Evolutionary conservation across 2,113 vertebrate genomes (phyloP), one percentile per base, ranked within the genome.

Genomic region (Eptesicus fuscus): DNA sequence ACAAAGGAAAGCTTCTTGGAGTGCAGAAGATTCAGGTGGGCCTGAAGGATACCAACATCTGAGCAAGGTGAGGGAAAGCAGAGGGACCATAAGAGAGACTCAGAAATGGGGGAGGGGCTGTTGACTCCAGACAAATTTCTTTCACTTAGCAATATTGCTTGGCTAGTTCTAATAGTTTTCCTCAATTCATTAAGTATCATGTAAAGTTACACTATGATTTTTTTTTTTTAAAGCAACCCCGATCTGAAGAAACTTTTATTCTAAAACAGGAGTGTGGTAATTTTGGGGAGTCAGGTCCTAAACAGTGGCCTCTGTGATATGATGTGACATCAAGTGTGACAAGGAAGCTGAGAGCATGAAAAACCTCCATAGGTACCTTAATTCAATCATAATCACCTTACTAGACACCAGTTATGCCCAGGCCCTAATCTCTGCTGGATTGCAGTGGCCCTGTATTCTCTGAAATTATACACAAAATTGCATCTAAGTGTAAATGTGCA

Each of bases 61-160:
- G 2, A 61, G 23, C 12, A 9, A 8, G 20, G 30, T 4, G 5
- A 51, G 23, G 10, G n/a, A 11, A 91, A 49, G 10, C 1, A 53
- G 59, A 49, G 32, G 49, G 61, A 13, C 7, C 32, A 4, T 17
- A 35, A n/a, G 65, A 42, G 28, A 82, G 14, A 32, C 7, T 35
- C n/a, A 78, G 79, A 78, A 9, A 17, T 5, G 23, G 28, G 1
- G 7, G 0, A 7, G 3, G 20, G 35, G 20, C 2, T 40, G 3
- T 8, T 13, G 44, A 83, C 22, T 49, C 8, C 44, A 11, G 6
- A 40, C 9, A 7, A 16, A 59, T 47, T 74, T 70, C 42, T 44
- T 93, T 69, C n/a, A 83, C 25, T 35, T 65, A 42, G 73, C 73
- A 82, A 23, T 61, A 73, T 47, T 83, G 18, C n/a, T 76, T 25